These are phyloP conservation scores for Opisthograptis luteolata DNA, from an alignment of 2,888 invertebrate genomes.

Conservation along the genomic window DNA sequence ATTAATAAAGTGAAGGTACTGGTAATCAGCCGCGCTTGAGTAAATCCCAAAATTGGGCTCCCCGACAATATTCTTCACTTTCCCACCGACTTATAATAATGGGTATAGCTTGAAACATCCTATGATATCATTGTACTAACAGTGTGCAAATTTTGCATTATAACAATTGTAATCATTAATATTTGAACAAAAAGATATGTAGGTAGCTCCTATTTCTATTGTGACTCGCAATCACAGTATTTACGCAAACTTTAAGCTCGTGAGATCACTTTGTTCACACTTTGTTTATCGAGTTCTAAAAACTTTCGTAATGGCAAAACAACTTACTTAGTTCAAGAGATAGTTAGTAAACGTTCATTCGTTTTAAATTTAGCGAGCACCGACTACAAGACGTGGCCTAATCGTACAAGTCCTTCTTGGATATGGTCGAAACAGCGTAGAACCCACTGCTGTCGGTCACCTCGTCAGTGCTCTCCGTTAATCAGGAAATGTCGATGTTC, in stretches of 20 bases:
- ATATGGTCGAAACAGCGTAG: slow-evolving; percentile 72
- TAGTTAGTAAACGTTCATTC: slow-evolving; percentile 27
- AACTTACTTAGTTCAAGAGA: slow-evolving; percentile 29
- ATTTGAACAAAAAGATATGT: slow-evolving; percentile 20
- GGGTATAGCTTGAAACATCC: too few species aligned
- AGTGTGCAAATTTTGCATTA: too few species aligned
- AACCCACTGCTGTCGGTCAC: slow-evolving; percentile 76
- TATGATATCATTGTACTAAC: too few species aligned
- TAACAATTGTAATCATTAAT: slow-evolving; percentile 2
- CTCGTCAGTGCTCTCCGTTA: slow-evolving; percentile 80
- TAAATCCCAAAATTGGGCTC: too few species aligned
- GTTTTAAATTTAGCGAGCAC: slow-evolving; percentile 27
- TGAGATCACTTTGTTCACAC: slow-evolving; percentile 56
- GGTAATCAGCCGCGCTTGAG: too few species aligned
- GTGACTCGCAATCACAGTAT: slow-evolving; percentile 21
- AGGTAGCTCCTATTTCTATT: neutral
- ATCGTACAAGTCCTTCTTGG: slow-evolving; percentile 69
- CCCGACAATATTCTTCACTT: too few species aligned
- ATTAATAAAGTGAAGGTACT: too few species aligned
- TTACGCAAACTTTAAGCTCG: slow-evolving; percentile 54
- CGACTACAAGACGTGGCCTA: slow-evolving; percentile 40
- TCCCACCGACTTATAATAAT: too few species aligned
- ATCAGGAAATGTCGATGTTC: slow-evolving; percentile 78
- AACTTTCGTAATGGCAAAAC: slow-evolving; percentile 21
- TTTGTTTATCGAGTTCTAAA: slow-evolving; percentile 28